A percentile compares a stretch with the other conserved stretches of the same genome.
These are phyloP conservation scores for Corythornis cristatus DNA, from an alignment of 2,113 vertebrate species.

Conservation along the genomic window DNA sequence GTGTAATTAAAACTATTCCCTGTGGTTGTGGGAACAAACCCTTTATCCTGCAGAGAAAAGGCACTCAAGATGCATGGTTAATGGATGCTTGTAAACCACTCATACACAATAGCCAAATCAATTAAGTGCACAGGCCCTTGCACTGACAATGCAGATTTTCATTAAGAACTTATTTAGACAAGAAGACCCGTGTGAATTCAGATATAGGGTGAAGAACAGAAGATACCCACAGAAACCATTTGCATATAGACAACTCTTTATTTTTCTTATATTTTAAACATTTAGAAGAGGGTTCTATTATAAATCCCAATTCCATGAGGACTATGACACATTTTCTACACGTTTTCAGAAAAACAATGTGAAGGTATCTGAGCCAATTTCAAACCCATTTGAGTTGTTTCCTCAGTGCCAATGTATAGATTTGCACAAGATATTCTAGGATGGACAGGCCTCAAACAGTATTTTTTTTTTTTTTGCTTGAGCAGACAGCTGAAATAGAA, in stretches of 20 bases:
- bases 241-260: neutral
- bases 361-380: neutral
- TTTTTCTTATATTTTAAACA: neutral
- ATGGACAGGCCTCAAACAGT: neutral
- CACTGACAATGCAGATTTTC: neutral
- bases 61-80: neutral
- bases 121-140: neutral
- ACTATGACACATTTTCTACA: neutral
- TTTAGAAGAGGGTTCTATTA: neutral
- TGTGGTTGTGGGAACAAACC: neutral
- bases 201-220: neutral
- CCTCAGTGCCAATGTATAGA: neutral
- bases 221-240: neutral
- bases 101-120: neutral
- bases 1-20: slow-evolving; percentile 1
- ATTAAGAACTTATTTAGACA: neutral
- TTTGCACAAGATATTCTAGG: neutral
- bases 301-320: neutral
- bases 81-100: neutral
- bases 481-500: neutral
- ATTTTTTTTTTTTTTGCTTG: neutral
- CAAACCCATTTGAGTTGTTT: neutral
- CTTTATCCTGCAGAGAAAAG: neutral
- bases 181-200: neutral
- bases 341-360: neutral